Evolutionary conservation across 2,888 invertebrate genomes (phyloP).

Genomic region (Cephonodes hylas): DNA sequence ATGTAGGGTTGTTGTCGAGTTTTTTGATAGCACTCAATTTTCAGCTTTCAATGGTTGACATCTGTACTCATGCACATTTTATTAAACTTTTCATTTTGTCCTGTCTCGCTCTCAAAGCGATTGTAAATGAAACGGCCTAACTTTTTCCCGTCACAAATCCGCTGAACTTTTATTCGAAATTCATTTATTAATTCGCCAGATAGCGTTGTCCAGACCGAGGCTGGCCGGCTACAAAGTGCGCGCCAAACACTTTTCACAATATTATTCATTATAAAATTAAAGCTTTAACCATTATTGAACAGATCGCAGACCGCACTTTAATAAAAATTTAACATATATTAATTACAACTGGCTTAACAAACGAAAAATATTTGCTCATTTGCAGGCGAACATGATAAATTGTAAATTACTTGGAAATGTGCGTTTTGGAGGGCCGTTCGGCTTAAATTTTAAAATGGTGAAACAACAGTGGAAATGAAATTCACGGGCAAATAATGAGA

Average conservation of each 20-base stretch:
- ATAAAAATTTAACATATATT: slow-evolving; percentile 67
- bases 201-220: neutral
- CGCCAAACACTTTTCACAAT: neutral
- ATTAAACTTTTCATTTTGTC: slow-evolving; percentile 44
- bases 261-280: neutral
- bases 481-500: slow-evolving; percentile 77
- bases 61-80: slow-evolving; percentile 46
- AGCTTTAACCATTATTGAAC: slow-evolving; percentile 28
- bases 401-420: slow-evolving; percentile 78
- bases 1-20: neutral
- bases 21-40: neutral
- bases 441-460: slow-evolving; percentile 72
- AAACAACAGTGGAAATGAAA: slow-evolving; percentile 68
- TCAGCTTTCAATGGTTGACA: neutral
- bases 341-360: slow-evolving; percentile 73
- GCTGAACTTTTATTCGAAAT: neutral
- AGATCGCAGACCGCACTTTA: slow-evolving; percentile 54
- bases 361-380: slow-evolving; percentile 77
- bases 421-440: slow-evolving; percentile 56
- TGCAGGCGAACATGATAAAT: slow-evolving; percentile 75
- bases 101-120: neutral
- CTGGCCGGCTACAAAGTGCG: neutral
- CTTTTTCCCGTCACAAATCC: neutral
- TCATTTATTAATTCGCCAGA: neutral
- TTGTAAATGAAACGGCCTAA: neutral